Evolutionary conservation across 1,140 invertebrate species (phyloP), one percentile per base, ranked within the genome.

Genomic region (Drosophila murphyi): DNA sequence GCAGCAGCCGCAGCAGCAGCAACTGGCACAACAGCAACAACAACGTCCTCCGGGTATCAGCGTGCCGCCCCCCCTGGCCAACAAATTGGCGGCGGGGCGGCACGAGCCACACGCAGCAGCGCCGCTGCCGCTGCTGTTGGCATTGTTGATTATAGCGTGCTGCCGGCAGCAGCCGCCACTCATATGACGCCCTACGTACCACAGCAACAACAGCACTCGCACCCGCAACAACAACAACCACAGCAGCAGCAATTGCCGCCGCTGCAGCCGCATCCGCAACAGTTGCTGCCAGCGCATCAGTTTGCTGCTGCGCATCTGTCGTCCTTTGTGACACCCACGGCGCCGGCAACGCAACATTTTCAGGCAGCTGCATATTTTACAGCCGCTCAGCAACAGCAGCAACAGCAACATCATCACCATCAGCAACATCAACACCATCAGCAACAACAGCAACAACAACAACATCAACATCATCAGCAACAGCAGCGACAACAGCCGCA

Each of bases 21-120:
- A 52, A 60, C 51, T 37, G 41, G n/a, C 34, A 45, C 62, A 67
- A 59, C 12, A 52, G 41, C 73, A 76, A 57, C 80, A 76, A 81
- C 80, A 74, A 80, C 82, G 78, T 81, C 80, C 65, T 81, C 80
- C 65, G 80, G 78, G 20, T 83, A 81, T 75, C 80, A 82, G 41
- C 81, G 74, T 78, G 80, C 82, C 82, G 72, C 65, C 72, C 72
- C 72, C 29, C 77, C 77, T 61, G 82, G 80, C 61, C 80, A 88
- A 52, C 65, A 59, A 29, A 62, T 51, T 45, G 59, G 54, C 39
- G 65, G 59, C 34, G 65, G 61, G 79, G 86, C 78, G 77, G 80
- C 88, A 83, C 87, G 91, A 74, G 76, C 76, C 71, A 82, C 91
- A 62, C 76, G 91, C 50, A 82, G 76, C 76, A 86, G 41, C 69